phyloP scores from a whole-genome alignment of 2,888 invertebrate species.

The Caenorhabditis becei region DNA sequence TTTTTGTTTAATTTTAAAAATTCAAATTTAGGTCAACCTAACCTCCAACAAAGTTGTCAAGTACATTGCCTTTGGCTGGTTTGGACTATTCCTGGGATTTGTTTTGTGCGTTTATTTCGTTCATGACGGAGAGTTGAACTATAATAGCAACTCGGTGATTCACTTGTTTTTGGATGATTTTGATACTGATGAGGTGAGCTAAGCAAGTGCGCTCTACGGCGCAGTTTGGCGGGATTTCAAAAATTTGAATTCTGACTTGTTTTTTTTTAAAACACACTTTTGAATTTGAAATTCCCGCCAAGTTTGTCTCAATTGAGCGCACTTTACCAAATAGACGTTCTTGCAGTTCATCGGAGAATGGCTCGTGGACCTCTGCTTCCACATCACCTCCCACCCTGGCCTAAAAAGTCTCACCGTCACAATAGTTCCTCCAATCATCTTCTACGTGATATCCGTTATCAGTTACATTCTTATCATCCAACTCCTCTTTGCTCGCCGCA shows the following conservation, averaged over 20 bases:
- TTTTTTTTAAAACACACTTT: background rate
- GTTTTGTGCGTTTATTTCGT: constrained; percentile 34
- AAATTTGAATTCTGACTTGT: too few species aligned
- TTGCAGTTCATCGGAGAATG: constrained; percentile 52
- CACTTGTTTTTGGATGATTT: constrained; percentile 60
- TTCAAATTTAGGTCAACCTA: constrained; percentile 40
- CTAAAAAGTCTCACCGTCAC: constrained; percentile 45
- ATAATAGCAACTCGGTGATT: constrained; percentile 56
- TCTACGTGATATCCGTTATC: constrained; percentile 49
- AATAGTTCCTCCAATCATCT: constrained; percentile 50
- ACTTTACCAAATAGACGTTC: too few species aligned
- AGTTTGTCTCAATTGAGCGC: too few species aligned
- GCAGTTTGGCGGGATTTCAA: background rate
- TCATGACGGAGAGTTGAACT: constrained; percentile 50
- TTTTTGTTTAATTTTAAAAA: too few species aligned
- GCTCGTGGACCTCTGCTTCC: constrained; percentile 57
- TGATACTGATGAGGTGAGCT: constrained; percentile 49
- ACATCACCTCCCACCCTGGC: constrained; percentile 46
- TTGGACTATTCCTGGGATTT: constrained; percentile 22
- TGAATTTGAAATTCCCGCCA: too few species aligned
- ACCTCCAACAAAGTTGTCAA: constrained; percentile 47
- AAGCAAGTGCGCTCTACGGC: too few species aligned
- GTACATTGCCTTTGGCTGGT: constrained; percentile 40
- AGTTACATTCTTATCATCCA: constrained; percentile 55
- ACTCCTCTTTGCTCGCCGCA: constrained; percentile 45